Evolutionary conservation across 2,113 vertebrate genomes (phyloP), one percentile per base, ranked within the genome.

Genomic region (Haliaeetus leucogaster): DNA sequence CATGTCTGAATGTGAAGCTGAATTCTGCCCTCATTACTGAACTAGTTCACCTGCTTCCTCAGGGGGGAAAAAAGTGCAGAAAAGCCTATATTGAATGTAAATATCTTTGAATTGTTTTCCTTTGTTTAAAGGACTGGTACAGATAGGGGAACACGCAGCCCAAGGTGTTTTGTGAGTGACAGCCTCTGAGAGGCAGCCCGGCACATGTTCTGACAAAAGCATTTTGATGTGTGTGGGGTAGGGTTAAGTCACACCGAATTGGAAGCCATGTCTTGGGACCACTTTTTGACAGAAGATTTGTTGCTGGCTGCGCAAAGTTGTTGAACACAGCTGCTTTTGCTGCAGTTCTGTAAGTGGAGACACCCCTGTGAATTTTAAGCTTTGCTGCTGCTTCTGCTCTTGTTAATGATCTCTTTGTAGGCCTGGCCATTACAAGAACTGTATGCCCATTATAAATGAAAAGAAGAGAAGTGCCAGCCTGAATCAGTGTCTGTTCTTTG

Each of bases 261-360:
- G 91, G 84, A 90, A 96, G 55, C 55, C 87, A 63, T 14, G 59
- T 83, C 97, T 94, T 82, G 96, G 95, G 97, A 97, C 89, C 16
- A 21, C 67, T 47, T 86, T 95, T 90, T 97, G 96, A 97, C 91
- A 94, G 91, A 67, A 95, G 95, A 97, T 97, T 96, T 96, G 95
- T 91, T 95, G 71, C 91, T 90, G 79, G 87, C 84, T 96, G 59
- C 36, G 89, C 59, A 86, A 94, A 94, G 87, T 86, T 95, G 94
- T 90, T 86, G 82, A 91, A 78, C 84, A 93, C 94, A 96, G 90
- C 95, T 97, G 96, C 85, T 95, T 96, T 86, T 67, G 78, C 90
- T 86, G 89, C 94, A 92, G 84, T 59, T 96, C 89, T 19, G 40
- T 74, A 91, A 78, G 90, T 19, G 77, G 82, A 95, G 85, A 89